Evolutionary conservation across 2,888 invertebrate species (phyloP), one percentile per base, ranked within the genome.

Genomic region (Hylaea fasciaria): DNA sequence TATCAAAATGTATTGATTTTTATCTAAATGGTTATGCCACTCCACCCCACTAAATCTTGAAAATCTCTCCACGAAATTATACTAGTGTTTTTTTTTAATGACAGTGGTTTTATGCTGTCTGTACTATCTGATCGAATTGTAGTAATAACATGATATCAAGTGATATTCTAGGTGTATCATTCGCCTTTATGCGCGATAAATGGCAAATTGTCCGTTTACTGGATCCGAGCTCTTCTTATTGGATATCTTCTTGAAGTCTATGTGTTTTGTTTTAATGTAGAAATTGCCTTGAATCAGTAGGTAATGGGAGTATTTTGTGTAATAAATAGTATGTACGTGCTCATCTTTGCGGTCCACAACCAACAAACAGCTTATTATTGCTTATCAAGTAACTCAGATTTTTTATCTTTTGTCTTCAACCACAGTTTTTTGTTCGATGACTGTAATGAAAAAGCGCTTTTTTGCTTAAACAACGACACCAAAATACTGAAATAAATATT

Each of bases 171-270:
- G 69, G 72, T 71, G 78, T 85, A 85, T 82, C 83, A 86, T 86
- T 85, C 81, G 77, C 82, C 77, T 85, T 84, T 82, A 84, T 80
- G 80, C 81, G 82, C 84, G 83, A 81, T 88, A 89, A 91, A 90
- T 88, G 82, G 87, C 81, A 89, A 89, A 91, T 89, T 87, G 89
- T 77, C 74, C 81, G 86, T 83, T 84, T 78, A 65, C 78, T 80
- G 77, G 77, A 82, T 77, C 80, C 74, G 74, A 80, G 84, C 81
- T 79, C 85, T 83, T 81, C 47, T 51, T 41, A 64, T 59, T 52
- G 50, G 29, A 50, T 37, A 58, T 72, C 68, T 71, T 71, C 64
- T 76, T 65, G 62, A 29, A 67, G 76, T 71, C 75, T 83, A 58
- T 76, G 54, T 41, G 37, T 65, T 54, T 63, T 48, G 49, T 39